Conservation (phyloP, 1,140 invertebrate species). For the Zophobas morio region DNA sequence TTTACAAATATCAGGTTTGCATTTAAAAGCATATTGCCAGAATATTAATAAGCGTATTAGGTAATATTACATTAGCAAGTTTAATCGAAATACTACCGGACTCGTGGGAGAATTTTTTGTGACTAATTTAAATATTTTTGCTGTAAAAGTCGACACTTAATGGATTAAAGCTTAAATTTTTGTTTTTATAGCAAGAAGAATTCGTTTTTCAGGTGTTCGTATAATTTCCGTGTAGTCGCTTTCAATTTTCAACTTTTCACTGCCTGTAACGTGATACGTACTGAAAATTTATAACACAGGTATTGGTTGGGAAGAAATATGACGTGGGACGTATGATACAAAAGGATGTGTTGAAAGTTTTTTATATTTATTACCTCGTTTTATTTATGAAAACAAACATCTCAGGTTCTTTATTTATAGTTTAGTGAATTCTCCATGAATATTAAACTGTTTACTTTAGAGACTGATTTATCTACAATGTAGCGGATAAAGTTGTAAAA, state of each 20-base stretch:
- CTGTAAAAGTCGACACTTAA: no score
- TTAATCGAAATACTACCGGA: no score
- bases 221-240: neutral
- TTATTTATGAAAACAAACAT: slow-evolving; percentile 22
- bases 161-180: neutral
- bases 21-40: no score
- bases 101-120: no score
- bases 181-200: neutral
- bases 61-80: no score
- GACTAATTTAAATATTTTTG: no score
- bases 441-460: neutral
- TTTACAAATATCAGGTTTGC: no score
- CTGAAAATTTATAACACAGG: slow-evolving; percentile 33
- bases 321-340: slow-evolving; percentile 28
- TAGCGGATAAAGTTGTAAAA: neutral
- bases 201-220: neutral
- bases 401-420: slow-evolving; percentile 1
- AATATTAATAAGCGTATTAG: no score
- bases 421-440: neutral
- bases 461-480: neutral
- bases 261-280: slow-evolving; percentile 17
- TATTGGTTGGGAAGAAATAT: slow-evolving; percentile 39
- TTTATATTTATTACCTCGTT: slow-evolving; percentile 40
- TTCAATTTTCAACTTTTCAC: slow-evolving; percentile 36
- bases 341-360: slow-evolving; percentile 33